Base-by-base conservation (phyloP, 1,140 invertebrate genomes). In the Solen grandis region DNA sequence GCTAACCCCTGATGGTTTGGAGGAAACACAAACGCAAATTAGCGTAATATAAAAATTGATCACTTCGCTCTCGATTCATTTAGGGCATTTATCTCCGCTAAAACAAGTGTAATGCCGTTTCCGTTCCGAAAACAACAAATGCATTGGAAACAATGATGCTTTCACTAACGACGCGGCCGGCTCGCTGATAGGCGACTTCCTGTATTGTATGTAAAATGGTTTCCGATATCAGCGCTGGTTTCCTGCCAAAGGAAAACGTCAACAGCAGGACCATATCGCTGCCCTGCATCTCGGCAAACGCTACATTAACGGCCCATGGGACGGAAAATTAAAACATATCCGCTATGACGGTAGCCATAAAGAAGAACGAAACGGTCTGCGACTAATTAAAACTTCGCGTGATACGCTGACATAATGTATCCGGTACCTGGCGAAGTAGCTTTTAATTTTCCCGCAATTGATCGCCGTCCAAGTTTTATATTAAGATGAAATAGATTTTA, bases 371-470 rank as follows among this genome's bases (percentile, higher is more conserved):
- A 13, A 27, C 19, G 14, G 22, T 50, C 36, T 19, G 25, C 36
- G 50, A 65, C 74, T 76, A 66, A 76, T 76, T 76, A 76, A 76
- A 76, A 76, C 57, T n/a, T 76, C 46, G 74, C 74, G 74, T 76
- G 74, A 46, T 55, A 52, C 16, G 36, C 38, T 33, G 33, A 63
- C 54, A 63, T 63, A 33, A 22, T 50, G 31, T 36, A 60, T 19
- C 0, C 22, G 14, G 14, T 63, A 63, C 59, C 60, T 63, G 60
- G 36, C 54, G 46, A 76, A 76, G 33, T 36, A 52, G 74, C 74
- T 55, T 76, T 76, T 66, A 65, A 76, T 76, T 65, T 66, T 60
- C 74, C 60, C 41, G 13, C 74, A 31, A 76, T 76, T 63, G 74
- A 76, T 76, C 33, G n/a, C 36, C 0, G 59, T 38, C 46, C n/a